Percentiles rank a stretch among this genome's conserved stretches.
phyloP scores from a whole-genome alignment of 2,888 invertebrate species.

The Rhagonycha lutea region DNA sequence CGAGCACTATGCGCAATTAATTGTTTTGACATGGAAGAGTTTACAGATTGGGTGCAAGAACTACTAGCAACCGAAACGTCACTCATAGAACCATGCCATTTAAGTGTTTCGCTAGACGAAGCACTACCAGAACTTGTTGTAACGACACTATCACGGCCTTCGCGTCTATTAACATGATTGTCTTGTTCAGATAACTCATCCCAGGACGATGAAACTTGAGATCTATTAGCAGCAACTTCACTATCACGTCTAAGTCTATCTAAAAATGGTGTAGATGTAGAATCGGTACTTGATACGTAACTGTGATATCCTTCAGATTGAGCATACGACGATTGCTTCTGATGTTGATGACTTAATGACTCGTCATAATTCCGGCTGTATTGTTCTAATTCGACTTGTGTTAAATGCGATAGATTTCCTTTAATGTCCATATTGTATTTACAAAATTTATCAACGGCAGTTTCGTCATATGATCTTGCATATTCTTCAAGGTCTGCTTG shows the following conservation, averaged over 20 bases:
- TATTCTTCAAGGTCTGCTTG: constrained; percentile 75
- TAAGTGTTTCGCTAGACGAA: constrained; percentile 77
- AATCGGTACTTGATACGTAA: constrained; percentile 78
- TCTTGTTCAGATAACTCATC: constrained; percentile 50
- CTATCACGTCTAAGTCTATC: constrained; percentile 71
- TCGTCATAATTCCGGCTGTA: constrained; percentile 68
- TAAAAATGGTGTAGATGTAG: constrained; percentile 75
- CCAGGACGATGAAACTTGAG: constrained; percentile 52
- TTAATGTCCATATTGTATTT: constrained; percentile 37
- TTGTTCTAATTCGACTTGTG: constrained; percentile 46
- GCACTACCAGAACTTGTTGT: constrained; percentile 65
- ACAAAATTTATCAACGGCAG: constrained; percentile 50
- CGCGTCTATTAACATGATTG: constrained; percentile 38
- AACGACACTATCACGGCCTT: constrained; percentile 66
- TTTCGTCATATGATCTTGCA: constrained; percentile 62
- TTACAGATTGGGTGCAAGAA: constrained; percentile 57
- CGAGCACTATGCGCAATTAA: constrained; percentile 77
- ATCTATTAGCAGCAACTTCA: constrained; percentile 57
- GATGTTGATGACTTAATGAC: constrained; percentile 62
- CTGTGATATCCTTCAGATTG: constrained; percentile 82
- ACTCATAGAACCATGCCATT: constrained; percentile 78
- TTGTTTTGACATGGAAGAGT: constrained; percentile 56
- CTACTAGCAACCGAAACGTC: constrained; percentile 70
- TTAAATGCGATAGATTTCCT: constrained; percentile 32
- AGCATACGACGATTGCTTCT: constrained; percentile 76